Percentiles rank a stretch among this genome's conserved stretches.
phyloP scores from a whole-genome alignment of 2,888 invertebrate genomes.

The Tiliacea citrago region DNA sequence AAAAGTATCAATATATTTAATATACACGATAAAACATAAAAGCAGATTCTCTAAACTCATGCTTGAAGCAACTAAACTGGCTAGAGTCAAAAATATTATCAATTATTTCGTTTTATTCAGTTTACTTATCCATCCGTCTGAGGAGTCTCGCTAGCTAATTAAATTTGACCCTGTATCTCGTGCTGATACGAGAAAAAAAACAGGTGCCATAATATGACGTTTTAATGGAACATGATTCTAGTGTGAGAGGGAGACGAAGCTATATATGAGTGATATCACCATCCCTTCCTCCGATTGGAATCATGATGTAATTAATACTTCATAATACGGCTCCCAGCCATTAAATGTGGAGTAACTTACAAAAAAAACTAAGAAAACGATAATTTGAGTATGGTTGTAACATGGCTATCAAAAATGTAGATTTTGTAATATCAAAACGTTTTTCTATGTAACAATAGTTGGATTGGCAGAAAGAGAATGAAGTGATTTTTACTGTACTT shows the following conservation, averaged over 20 bases:
- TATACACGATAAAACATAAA: too few relatives aligned
- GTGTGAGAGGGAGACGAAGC: background rate
- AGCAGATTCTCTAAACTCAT: too few relatives aligned
- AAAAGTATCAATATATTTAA: too few relatives aligned
- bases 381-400: conserved; percentile 37
- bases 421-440: conserved; percentile 56
- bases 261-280: background rate
- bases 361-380: background rate
- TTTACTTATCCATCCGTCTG: too few relatives aligned
- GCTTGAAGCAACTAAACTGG: too few relatives aligned
- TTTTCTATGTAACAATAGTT: conserved; percentile 44
- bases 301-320: background rate
- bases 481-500: background rate
- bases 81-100: too few relatives aligned
- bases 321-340: background rate
- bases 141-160: too few relatives aligned
- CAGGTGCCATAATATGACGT: too few relatives aligned
- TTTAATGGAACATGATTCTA: too few relatives aligned
- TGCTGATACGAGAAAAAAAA: background rate
- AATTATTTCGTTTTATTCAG: too few relatives aligned
- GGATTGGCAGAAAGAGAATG: background rate
- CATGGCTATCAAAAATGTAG: conserved; percentile 28
- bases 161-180: background rate
- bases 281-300: background rate
- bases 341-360: background rate